Evolutionary conservation across 2,888 invertebrate genomes (phyloP).

Genomic region (Athalia rosae): DNA sequence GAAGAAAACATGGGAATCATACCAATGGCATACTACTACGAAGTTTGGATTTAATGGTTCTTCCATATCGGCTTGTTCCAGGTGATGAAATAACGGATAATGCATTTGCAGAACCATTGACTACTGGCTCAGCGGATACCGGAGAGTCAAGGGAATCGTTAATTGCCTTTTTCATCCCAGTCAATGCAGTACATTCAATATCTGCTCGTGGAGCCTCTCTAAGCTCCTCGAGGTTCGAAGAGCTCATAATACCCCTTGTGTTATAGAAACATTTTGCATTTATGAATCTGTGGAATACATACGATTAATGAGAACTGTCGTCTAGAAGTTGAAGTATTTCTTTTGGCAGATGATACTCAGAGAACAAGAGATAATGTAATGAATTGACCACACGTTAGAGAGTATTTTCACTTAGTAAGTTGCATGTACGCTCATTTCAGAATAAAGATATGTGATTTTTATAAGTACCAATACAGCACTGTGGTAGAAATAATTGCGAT

Average conservation of each 20-base stretch:
- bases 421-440: not conserved
- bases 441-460: not conserved
- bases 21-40: conserved; percentile 51
- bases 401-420: not conserved
- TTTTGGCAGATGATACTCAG: not conserved
- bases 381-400: not conserved
- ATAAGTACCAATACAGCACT: not conserved
- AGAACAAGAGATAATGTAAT: not conserved
- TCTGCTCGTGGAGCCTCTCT: conserved; percentile 43
- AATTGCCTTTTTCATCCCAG: conserved; percentile 35
- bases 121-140: not conserved
- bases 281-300: not conserved
- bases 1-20: not conserved
- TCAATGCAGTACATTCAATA: conserved; percentile 19
- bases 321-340: not conserved
- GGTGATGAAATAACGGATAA: conserved; percentile 34
- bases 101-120: not conserved
- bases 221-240: not conserved
- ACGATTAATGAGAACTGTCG: not conserved
- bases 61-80: conserved; percentile 77
- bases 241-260: conserved; percentile 4
- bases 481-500: not conserved
- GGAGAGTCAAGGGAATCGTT: not conserved
- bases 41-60: conserved; percentile 76
- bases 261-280: not conserved